phyloP scores from a whole-genome alignment of 2,797 vertebrate genomes.

The Enteromius anoplus region DNA sequence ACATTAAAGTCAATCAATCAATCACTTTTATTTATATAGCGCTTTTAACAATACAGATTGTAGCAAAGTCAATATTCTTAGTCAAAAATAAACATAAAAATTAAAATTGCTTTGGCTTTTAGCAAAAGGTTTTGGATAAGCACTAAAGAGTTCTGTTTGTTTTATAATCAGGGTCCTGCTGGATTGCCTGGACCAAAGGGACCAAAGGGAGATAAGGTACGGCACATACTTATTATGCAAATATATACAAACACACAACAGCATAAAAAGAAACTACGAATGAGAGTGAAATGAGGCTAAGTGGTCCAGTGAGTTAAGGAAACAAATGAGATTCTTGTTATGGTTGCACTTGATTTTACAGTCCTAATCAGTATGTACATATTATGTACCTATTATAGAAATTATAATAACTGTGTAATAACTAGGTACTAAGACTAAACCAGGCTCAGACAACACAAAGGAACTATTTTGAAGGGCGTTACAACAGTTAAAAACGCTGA shows the following conservation, averaged over 20 bases:
- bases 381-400: not conserved
- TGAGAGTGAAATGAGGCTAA: not conserved
- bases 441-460: not conserved
- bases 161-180: conserved; percentile 82
- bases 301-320: not conserved
- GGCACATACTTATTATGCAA: not conserved
- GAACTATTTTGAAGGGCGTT: not conserved
- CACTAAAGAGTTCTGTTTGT: conserved; percentile 14
- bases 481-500: not conserved
- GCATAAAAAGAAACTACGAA: not conserved
- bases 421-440: not conserved
- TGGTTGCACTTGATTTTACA: not conserved
- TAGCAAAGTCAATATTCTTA: not conserved
- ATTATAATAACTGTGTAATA: not conserved
- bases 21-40: too few relatives aligned
- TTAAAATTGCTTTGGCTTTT: not conserved
- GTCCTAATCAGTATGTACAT: not conserved
- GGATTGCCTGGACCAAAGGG: conserved; percentile 90
- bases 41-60: too few relatives aligned
- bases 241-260: not conserved
- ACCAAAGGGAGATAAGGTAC: conserved; percentile 95
- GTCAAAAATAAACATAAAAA: not conserved
- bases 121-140: not conserved
- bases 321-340: not conserved
- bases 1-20: too few relatives aligned